Conservation (phyloP, 2,113 vertebrate species). For the Arvicanthis niloticus region DNA sequence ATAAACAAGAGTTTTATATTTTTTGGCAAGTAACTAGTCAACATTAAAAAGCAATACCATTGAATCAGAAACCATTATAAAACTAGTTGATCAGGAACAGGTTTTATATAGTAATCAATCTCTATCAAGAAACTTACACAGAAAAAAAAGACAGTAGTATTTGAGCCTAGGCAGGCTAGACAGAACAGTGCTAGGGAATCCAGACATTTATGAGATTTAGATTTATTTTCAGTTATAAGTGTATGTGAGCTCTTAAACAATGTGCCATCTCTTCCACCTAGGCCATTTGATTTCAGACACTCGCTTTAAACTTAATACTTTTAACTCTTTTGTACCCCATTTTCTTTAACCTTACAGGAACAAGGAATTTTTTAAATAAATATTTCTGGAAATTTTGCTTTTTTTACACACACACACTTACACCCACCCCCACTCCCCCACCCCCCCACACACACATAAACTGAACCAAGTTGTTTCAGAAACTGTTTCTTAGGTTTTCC, state of each 20-base stretch:
- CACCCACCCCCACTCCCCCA: too few relatives aligned
- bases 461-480: background rate
- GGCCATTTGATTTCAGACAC: slow-evolving; percentile 34
- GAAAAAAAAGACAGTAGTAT: background rate
- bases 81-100: slow-evolving; percentile 10
- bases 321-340: background rate
- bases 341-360: slow-evolving; percentile 52
- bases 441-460: background rate
- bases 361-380: background rate
- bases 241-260: too few relatives aligned
- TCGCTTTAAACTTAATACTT: slow-evolving; percentile 28
- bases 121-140: background rate
- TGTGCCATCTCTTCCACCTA: background rate
- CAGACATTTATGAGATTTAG: background rate
- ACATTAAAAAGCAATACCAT: background rate
- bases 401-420: background rate
- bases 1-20: background rate
- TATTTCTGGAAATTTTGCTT: background rate
- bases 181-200: background rate
- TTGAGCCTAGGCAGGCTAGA: background rate
- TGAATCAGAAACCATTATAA: background rate
- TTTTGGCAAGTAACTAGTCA: slow-evolving; percentile 5
- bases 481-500: slow-evolving; percentile 41
- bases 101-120: slow-evolving; percentile 1
- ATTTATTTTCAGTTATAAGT: background rate